Base-by-base conservation (phyloP, 2,888 invertebrate genomes). In the Epinotia ramella region DNA sequence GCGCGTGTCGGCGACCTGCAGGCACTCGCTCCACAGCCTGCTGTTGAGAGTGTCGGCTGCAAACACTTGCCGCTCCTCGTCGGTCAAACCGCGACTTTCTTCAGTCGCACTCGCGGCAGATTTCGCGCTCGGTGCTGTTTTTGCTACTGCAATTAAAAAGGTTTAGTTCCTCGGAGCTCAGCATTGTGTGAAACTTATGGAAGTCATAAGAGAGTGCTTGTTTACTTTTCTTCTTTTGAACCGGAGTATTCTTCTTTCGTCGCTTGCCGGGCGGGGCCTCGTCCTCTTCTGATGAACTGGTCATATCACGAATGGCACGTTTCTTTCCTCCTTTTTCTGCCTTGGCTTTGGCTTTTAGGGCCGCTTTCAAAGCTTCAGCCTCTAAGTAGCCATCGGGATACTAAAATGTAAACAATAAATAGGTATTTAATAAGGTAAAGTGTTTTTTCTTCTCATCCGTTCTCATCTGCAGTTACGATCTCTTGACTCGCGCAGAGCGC, bases 371-470 rank as follows among this genome's bases (percentile, higher is more conserved):
- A 0, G 95, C 95, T 83, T 95, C 95, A 0, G 96, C 96, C 86
- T 97, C 97, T 65, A 96, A 85, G 84, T 96, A 97, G 3, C 97
- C 97, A 33, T 96, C 96, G 5, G 97, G 97, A 86, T 97, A 97
- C 96, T 96, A 84, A 69, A 69, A 71, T 33, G 28, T 40, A 28
- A 66, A 49, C 78, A 77, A 73, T 77, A 73, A n/a, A 53, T 53
- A 5, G 49, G 16, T 16, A 16, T n/a, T n/a, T n/a, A n/a, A n/a
- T n/a, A 53, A 40, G 33, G 33, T 33, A 12, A 24, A 20, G 59
- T 59, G 24, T 24, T 24, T 59, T 13, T 59, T 3, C n/a, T 62
- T 62, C 7, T 9, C 28, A 33, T n/a, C n/a, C n/a, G 16, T 13
- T 3, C 13, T 46, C 46, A 46, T 46, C 13, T 16, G 46, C 46